Conservation (phyloP, 2,888 invertebrate genomes). For the Callinectes sapidus region DNA sequence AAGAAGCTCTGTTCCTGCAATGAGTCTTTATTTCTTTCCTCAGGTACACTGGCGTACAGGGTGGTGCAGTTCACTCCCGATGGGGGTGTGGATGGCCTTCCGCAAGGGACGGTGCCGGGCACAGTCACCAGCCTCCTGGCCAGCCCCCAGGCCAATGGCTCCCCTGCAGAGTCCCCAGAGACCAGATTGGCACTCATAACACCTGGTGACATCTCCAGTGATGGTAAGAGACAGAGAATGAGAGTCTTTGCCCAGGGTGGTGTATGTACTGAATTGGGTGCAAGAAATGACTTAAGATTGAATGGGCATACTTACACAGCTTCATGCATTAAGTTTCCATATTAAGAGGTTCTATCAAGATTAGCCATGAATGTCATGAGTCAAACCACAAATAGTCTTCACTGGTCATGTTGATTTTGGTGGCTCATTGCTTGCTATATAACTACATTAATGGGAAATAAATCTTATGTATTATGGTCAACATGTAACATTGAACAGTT, state of each 20-base stretch:
- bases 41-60: slow-evolving; percentile 63
- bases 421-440: neutral
- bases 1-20: neutral
- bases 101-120: slow-evolving; percentile 44
- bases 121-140: slow-evolving; percentile 54
- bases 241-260: no score
- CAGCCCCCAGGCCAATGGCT: slow-evolving; percentile 56
- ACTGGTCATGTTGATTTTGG: neutral
- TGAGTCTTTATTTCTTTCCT: neutral
- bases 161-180: slow-evolving; percentile 56
- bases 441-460: neutral
- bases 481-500: neutral
- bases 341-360: neutral
- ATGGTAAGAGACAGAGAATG: slow-evolving; percentile 27
- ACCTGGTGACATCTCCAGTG: slow-evolving; percentile 53
- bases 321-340: no score
- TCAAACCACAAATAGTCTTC: neutral
- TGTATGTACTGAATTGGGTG: no score
- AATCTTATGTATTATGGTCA: neutral
- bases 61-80: slow-evolving; percentile 64
- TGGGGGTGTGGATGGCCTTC: slow-evolving; percentile 57
- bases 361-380: neutral
- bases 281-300: no score
- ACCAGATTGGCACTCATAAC: slow-evolving; percentile 63
- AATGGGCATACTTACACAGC: no score